Evolutionary conservation across 2,888 invertebrate genomes (phyloP), one percentile per base, ranked within the genome.

Genomic region (Entomobrya multifasciata): DNA sequence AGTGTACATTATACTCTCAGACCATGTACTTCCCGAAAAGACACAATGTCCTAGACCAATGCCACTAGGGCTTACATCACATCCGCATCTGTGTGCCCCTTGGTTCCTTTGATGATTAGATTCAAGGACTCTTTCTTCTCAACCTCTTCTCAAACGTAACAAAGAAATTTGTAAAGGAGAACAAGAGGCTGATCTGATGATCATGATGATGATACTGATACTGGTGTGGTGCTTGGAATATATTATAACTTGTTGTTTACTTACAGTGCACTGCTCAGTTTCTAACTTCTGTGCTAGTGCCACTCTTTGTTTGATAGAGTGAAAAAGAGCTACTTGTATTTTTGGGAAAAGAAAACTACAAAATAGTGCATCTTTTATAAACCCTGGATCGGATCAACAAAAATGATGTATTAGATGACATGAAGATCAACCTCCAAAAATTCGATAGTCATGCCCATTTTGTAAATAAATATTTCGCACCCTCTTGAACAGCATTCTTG

Each of bases 31-130:
- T n/a, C n/a, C n/a, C n/a, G 41, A 67, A 67, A 67, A 44, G 22
- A 67, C 22, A 44, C 67, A 44, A 44, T 67, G 15, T 15, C 67
- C 67, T 44, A 22, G 44, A 67, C 67, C 67, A 44, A 22, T 44
- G 44, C 41, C 41, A 41, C 41, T 13, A 67, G 15, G 15, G 22
- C 67, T 67, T 44, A 44, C 67, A 22, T 44, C 11, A 44, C 67
- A 41, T 67, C 44, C 41, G 20, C n/a, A 20, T 67, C 22, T 67
- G 15, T 67, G 20, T 44, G 17, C 41, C 65, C 67, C 44, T 22
- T 67, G 44, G 22, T 44, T 67, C 44, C 30, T 67, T 44, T 44
- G 22, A 67, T 15, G 41, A 67, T 22, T 44, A n/a, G n/a, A 67
- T 44, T 67, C 67, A 67, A 67, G 67, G 67, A 67, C 67, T 67